Base-by-base conservation (phyloP, 2,113 vertebrate species). In the Gopherus evgoodei region DNA sequence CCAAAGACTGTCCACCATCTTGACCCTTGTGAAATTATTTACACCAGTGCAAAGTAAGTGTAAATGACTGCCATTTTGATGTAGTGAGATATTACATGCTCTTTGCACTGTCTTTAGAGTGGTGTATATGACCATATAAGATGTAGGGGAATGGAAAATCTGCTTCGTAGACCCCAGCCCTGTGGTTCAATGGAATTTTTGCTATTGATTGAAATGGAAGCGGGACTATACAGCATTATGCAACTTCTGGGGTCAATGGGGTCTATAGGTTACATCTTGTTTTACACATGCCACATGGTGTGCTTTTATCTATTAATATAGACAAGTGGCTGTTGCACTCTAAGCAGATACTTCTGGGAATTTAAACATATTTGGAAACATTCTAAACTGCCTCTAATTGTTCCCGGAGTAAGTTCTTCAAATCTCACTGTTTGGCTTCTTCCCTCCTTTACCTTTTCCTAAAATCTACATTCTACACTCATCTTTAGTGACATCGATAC, bases 41-140 rank as follows among this genome's bases (percentile, higher is more conserved):
- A 16, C 24, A 57, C 22, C 69, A 5, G 14, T 22, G 0, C 76
- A 83, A 12, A 4, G 65, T 5, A 69, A 35, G 21, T 0, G 3
- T 2, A 29, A 1, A 1, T 7, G 53, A 17, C 78, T 81, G 75
- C 57, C 42, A 3, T 35, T 7, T 2, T 4, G 87, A 80, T 8
- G 56, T 0, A 29, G 59, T 54, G 19, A 86, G 69, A 79, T 86
- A 53, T 27, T 59, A 62, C 69, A 2, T 4, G 14, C 0, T 1
- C 56, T 75, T 38, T 21, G 35, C 2, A 49, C 79, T n/a, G 83
- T 57, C 47, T 83, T 81, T 72, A 0, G 83, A 29, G 1, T 0
- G 1, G 5, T 8, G 4, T 62, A 52, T 0, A 0, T 29, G 65
- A 79, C 35, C 11, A 38, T 27, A 1, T 0, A 21, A 59, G 89